These are phyloP conservation scores for Chrysocyon brachyurus DNA, from an alignment of 2,797 vertebrate genomes.

Conservation along the genomic window DNA sequence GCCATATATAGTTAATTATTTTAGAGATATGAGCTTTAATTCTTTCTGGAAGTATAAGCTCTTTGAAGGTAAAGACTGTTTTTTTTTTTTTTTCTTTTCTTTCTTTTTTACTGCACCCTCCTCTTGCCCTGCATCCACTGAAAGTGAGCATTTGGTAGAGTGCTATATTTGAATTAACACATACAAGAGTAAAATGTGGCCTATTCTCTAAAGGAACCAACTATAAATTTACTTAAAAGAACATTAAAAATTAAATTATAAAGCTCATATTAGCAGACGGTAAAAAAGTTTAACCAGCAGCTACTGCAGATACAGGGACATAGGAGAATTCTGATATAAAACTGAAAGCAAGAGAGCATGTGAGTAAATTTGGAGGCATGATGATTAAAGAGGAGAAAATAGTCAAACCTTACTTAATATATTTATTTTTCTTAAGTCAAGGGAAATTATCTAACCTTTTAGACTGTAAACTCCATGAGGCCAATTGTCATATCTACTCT, in stretches of 20 bases:
- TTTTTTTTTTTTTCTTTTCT: neutral
- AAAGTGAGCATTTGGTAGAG: neutral
- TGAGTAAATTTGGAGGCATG: neutral
- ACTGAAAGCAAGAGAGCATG: neutral
- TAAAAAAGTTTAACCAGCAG: conserved; percentile 52
- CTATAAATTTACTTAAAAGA: conserved; percentile 61
- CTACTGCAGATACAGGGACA: neutral
- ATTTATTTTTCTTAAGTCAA: neutral
- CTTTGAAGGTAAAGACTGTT: neutral
- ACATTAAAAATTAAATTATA: conserved; percentile 52
- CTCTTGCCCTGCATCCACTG: neutral
- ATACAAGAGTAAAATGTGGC: conserved; percentile 19
- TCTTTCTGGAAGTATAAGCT: neutral
- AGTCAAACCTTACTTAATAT: neutral
- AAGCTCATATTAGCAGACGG: neutral
- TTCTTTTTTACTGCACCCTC: neutral
- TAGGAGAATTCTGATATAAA: neutral
- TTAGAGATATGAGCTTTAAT: neutral
- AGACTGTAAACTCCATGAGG: neutral
- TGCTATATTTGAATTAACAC: conserved; percentile 48
- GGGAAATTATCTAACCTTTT: neutral
- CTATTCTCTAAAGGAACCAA: neutral
- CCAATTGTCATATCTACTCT: neutral
- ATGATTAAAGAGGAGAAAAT: neutral
- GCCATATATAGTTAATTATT: neutral